Evolutionary conservation across 1,140 invertebrate species (phyloP), one percentile per base, ranked within the genome.

Genomic region (Danaus plexippus): DNA sequence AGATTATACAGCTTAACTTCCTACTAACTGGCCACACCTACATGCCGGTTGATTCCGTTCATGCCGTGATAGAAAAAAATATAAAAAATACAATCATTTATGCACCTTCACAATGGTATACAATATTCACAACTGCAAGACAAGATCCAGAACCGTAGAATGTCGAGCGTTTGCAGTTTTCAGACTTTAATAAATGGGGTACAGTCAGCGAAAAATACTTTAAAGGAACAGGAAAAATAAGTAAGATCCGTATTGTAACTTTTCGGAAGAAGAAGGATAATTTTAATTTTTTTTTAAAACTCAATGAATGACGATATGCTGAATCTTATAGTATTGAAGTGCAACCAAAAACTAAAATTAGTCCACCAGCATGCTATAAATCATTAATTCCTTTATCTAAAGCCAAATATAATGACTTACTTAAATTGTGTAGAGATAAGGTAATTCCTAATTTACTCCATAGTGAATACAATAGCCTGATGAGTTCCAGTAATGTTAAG

Each of bases 41-140:
- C 11, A 64, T 64, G 62, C 51, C 62, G 7, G 47, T 64, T 42
- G 54, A 60, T 22, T 32, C 12, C 5, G 52, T 63, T 10, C 54
- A 75, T 42, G 63, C 64, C 15, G 63, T 44, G 5, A 54, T 47
- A 5, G 52, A 54, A 47, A 54, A 41, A 15, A 42, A 47, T 41
- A 10, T 54, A 13, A 61, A 65, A 51, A 59, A 55, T 13, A 67
- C 65, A 32, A 66, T 49, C n/a, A 57, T 71, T n/a, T 67, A 61
- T 47, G 67, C 64, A 43, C 67, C 67, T 43, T 69, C 66, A 59
- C 61, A 70, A 59, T 72, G 67, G 69, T 55, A 57, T 54, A 74
- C 67, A 12, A 12, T 55, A 9, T 48, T 48, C 9, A 18, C 3
- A 3, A 43, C 40, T 43, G 46, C 54, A 42, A 11, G 52, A 48